Percentiles rank a stretch among this genome's conserved stretches.
Conservation (phyloP, 2,113 vertebrate species). For the Corydoras sp. region DNA sequence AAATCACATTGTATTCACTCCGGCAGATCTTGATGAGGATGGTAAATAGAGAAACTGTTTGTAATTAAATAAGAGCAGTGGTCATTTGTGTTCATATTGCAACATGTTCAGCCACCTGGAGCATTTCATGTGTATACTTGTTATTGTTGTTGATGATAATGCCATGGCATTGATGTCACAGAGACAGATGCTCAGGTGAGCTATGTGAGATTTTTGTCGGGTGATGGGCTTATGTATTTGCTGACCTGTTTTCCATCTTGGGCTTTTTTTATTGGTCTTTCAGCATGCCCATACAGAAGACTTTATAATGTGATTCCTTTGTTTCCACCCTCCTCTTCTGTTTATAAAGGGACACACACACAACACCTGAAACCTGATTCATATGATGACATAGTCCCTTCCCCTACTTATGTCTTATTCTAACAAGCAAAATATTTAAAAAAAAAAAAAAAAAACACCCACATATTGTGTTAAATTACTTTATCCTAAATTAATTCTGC, state of each 20-base stretch:
- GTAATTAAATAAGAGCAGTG: too few relatives aligned
- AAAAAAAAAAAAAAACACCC: too few relatives aligned
- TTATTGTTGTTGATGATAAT: background rate
- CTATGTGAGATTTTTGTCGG: constrained; percentile 14
- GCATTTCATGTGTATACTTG: constrained; percentile 3
- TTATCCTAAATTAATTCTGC: too few relatives aligned
- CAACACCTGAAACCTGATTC: constrained; percentile 8
- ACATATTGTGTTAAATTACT: too few relatives aligned
- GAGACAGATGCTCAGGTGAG: constrained; percentile 6
- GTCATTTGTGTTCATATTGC: too few relatives aligned
- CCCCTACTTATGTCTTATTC: background rate
- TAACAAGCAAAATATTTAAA: background rate
- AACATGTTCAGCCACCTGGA: background rate
- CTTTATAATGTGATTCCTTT: constrained; percentile 37
- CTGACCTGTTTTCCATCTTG: constrained; percentile 20
- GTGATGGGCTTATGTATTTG: constrained; percentile 25
- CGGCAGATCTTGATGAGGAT: background rate
- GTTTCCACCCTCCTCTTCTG: constrained; percentile 19
- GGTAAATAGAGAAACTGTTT: background rate
- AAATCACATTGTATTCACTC: background rate
- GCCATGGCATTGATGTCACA: constrained; percentile 10
- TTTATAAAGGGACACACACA: constrained; percentile 13
- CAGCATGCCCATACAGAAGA: constrained; percentile 46
- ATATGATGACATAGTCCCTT: background rate
- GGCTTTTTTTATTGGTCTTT: constrained; percentile 7